Evolutionary conservation across 2,888 invertebrate genomes (phyloP).

Genomic region (Cephus rjabovi): DNA sequence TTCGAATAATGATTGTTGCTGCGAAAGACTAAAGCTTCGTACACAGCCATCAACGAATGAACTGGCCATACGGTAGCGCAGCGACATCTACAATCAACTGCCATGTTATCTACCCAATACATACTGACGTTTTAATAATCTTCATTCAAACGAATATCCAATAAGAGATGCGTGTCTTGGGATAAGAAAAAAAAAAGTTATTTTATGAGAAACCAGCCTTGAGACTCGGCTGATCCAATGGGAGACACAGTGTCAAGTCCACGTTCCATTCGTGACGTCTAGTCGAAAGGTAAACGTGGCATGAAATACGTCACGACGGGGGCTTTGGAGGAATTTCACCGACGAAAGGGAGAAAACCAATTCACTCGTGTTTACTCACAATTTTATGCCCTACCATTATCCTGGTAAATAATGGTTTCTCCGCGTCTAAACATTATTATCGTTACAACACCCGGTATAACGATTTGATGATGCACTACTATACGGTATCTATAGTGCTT

Average conservation of each 20-base stretch:
- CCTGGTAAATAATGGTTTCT: constrained; percentile 11
- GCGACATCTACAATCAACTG: background rate
- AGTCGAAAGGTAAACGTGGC: constrained; percentile 11
- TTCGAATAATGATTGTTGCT: too few relatives aligned
- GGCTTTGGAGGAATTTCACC: background rate
- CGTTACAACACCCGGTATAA: background rate
- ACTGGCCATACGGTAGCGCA: background rate
- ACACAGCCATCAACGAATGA: background rate
- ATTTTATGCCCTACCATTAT: constrained; percentile 19
- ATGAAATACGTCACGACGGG: constrained; percentile 16
- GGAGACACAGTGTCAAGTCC: background rate
- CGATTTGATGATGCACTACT: background rate
- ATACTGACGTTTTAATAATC: background rate
- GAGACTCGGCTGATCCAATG: background rate
- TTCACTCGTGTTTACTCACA: constrained; percentile 18
- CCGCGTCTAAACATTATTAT: background rate
- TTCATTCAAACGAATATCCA: background rate
- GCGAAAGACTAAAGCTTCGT: background rate
- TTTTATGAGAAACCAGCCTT: background rate
- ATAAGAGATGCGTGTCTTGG: background rate
- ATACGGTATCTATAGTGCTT: background rate
- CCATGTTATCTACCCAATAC: background rate
- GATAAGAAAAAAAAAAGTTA: background rate
- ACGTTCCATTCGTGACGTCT: constrained; percentile 6
- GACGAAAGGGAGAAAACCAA: constrained; percentile 10